Conservation (phyloP, 2,888 invertebrate species). For the Amphipoea oculea region DNA sequence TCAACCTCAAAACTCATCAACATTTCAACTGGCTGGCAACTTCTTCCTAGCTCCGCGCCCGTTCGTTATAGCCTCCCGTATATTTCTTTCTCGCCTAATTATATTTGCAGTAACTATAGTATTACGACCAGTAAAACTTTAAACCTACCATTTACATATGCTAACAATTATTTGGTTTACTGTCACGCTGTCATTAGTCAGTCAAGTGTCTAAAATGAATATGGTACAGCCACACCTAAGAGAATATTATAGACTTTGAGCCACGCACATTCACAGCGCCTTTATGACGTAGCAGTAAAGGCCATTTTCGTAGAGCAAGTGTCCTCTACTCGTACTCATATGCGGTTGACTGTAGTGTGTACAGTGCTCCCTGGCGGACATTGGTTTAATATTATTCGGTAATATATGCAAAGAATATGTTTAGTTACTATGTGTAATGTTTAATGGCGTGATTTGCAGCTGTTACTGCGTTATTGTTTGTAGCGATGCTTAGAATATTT, state of each 20-base stretch:
- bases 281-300: not conserved
- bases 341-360: not conserved
- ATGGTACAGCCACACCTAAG: not conserved
- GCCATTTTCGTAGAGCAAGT: not conserved
- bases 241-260: no score
- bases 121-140: slow-evolving; percentile 10
- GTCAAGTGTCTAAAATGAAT: slow-evolving; percentile 8
- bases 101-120: slow-evolving; percentile 2
- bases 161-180: slow-evolving; percentile 8
- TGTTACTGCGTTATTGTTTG: not conserved
- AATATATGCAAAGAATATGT: not conserved
- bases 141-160: slow-evolving; percentile 5
- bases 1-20: no score
- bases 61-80: not conserved
- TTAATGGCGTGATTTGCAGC: no score
- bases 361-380: not conserved
- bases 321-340: not conserved
- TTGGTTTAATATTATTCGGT: not conserved
- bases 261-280: not conserved
- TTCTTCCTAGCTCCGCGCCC: not conserved
- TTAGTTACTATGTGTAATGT: not conserved
- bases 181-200: not conserved
- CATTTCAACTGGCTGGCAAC: no score
- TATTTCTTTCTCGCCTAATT: slow-evolving; percentile 30
- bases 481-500: not conserved